phyloP scores from a whole-genome alignment of 2,888 invertebrate species.

The Opisthograptis luteolata region DNA sequence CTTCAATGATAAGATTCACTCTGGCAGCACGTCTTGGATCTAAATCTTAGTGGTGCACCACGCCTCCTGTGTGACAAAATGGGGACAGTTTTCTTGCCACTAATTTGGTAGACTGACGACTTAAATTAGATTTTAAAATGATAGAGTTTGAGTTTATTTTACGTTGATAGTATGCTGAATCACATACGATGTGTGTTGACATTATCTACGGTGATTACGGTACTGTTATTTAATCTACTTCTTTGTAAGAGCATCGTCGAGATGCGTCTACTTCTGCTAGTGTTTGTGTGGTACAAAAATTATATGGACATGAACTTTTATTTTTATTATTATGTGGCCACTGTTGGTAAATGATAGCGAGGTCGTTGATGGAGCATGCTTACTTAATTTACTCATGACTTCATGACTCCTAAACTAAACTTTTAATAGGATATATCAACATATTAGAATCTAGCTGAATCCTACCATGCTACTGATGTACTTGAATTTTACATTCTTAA shows the following conservation, averaged over 20 bases:
- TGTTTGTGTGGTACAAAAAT: too few relatives aligned
- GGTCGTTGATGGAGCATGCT: too few relatives aligned
- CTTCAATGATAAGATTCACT: slow-evolving; percentile 7
- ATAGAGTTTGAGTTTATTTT: slow-evolving; percentile 18
- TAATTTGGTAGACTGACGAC: slow-evolving; percentile 19
- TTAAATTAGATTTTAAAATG: slow-evolving; percentile 16
- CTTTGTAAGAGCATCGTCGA: background rate
- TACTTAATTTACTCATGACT: too few relatives aligned
- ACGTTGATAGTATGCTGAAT: background rate
- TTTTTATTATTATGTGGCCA: too few relatives aligned
- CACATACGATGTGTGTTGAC: slow-evolving; percentile 7
- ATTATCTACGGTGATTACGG: slow-evolving; percentile 21
- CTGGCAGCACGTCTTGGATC: slow-evolving; percentile 14
- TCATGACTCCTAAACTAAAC: too few relatives aligned
- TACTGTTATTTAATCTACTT: slow-evolving; percentile 9
- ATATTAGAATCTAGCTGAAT: too few relatives aligned
- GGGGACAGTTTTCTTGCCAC: slow-evolving; percentile 69
- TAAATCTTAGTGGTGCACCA: slow-evolving; percentile 62
- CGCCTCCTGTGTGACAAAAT: slow-evolving; percentile 77
- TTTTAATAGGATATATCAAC: too few relatives aligned
- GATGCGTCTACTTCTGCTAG: too few relatives aligned
- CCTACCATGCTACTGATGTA: too few relatives aligned
- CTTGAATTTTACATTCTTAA: too few relatives aligned
- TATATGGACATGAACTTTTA: too few relatives aligned
- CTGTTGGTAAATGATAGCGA: too few relatives aligned